phyloP scores from a whole-genome alignment of 2,888 invertebrate genomes.

The Dione juno region DNA sequence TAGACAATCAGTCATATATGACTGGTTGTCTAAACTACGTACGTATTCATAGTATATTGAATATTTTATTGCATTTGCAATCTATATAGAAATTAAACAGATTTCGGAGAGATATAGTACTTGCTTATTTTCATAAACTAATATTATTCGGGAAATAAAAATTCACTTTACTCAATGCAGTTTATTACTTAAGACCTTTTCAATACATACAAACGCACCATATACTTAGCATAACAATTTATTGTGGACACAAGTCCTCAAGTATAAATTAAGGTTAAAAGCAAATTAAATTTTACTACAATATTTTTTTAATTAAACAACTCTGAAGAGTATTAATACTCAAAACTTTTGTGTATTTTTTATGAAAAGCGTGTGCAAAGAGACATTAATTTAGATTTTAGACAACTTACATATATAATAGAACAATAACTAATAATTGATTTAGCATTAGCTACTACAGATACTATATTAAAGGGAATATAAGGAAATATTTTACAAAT shows the following conservation, averaged over 20 bases:
- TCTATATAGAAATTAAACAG: too few species aligned
- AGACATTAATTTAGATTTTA: slow-evolving; percentile 40
- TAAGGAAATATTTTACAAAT: slow-evolving; percentile 44
- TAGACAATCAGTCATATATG: too few species aligned
- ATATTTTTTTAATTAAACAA: not conserved
- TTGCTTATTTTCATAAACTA: too few species aligned
- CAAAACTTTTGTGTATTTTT: slow-evolving; percentile 20
- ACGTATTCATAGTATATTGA: too few species aligned
- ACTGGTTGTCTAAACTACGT: too few species aligned
- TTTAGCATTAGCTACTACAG: slow-evolving; percentile 39
- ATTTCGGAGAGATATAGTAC: too few species aligned
- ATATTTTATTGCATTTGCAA: too few species aligned
- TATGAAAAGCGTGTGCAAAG: slow-evolving; percentile 48
- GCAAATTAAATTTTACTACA: not conserved
- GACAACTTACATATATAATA: slow-evolving; percentile 36
- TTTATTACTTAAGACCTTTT: slow-evolving; percentile 75
- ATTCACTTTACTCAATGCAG: slow-evolving; percentile 69
- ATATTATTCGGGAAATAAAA: slow-evolving; percentile 29
- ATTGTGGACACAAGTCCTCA: slow-evolving; percentile 34
- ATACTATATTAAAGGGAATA: slow-evolving; percentile 32
- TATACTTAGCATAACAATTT: slow-evolving; percentile 77
- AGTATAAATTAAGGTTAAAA: slow-evolving; percentile 1
- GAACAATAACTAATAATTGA: slow-evolving; percentile 47
- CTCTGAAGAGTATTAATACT: not conserved
- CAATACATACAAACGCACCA: slow-evolving; percentile 81